phyloP scores from a whole-genome alignment of 2,797 vertebrate genomes.

The Limnodromus scolopaceus region DNA sequence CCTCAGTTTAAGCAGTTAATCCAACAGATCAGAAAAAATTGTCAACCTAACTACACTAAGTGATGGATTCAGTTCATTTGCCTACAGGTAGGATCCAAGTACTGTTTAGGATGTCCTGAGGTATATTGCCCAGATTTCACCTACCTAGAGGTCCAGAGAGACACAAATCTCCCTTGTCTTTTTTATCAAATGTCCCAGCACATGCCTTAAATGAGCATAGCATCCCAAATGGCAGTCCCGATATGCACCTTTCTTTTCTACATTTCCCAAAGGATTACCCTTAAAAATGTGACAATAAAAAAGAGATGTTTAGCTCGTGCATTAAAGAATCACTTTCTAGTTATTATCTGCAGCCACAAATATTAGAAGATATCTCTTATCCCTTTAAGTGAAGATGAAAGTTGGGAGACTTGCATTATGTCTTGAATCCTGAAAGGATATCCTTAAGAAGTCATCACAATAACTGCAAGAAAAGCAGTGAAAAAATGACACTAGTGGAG shows the following conservation, averaged over 20 bases:
- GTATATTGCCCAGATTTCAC: background rate
- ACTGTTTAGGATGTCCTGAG: background rate
- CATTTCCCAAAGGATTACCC: background rate
- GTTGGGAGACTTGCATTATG: background rate
- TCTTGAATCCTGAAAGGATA: background rate
- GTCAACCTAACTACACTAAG: background rate
- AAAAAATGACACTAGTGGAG: background rate
- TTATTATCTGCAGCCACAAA: background rate
- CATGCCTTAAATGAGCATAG: background rate
- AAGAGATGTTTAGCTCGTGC: background rate
- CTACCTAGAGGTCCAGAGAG: background rate
- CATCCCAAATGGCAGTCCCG: background rate
- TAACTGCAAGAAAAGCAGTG: background rate
- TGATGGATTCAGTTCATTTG: background rate
- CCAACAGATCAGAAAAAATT: background rate
- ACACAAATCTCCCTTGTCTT: background rate
- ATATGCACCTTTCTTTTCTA: background rate
- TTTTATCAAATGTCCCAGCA: background rate
- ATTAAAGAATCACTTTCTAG: background rate
- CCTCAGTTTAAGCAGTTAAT: background rate
- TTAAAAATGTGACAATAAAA: background rate
- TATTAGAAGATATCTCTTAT: background rate
- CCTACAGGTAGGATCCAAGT: background rate
- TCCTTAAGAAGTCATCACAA: background rate
- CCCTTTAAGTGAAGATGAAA: conserved; percentile 10